Evolutionary conservation across 2,888 invertebrate species (phyloP), one percentile per base, ranked within the genome.

Genomic region (Tipula confusa): DNA sequence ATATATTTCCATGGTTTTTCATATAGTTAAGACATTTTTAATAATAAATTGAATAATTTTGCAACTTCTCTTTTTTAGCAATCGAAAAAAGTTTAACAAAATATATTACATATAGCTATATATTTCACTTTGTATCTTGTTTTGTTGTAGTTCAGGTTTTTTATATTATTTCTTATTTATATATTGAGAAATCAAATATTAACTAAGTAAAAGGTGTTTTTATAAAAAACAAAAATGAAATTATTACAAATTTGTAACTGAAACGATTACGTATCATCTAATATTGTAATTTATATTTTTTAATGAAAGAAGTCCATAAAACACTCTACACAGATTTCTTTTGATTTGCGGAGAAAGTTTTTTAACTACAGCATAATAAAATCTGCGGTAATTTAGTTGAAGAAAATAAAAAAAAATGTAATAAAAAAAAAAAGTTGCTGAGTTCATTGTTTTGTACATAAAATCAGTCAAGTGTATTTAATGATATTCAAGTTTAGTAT

Each of bases 51-150:
- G 64, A 64, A 64, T 7, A 64, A 64, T 64, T 64, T 64, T 64
- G 64, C 64, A 64, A 64, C 64, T 43, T 43, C 64, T 64, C 64
- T 64, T 64, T 64, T 64, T 64, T 64, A 64, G 64, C 64, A 64
- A 64, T 64, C 64, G 64, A 64, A 64, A 64, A 64, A 64, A 64
- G 64, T 64, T 64, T 64, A 64, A 64, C 64, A 64, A 64, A 64
- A 64, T 64, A 64, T 64, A n/a, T n/a, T n/a, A n/a, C n/a, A n/a
- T n/a, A n/a, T n/a, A n/a, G n/a, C n/a, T 64, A 64, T 24, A 64
- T 64, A 64, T 64, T 64, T 64, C 64, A 64, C 64, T 64, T 64
- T 64, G 64, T 64, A 64, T 64, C 24, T 64, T 24, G 24, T 64
- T 64, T 64, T 64, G 64, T 64, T 64, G 64, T 64, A 64, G 64